Percentiles rank a stretch among this genome's conserved stretches.
phyloP scores from a whole-genome alignment of 1,140 invertebrate genomes.

The Calycopis cecrops region DNA sequence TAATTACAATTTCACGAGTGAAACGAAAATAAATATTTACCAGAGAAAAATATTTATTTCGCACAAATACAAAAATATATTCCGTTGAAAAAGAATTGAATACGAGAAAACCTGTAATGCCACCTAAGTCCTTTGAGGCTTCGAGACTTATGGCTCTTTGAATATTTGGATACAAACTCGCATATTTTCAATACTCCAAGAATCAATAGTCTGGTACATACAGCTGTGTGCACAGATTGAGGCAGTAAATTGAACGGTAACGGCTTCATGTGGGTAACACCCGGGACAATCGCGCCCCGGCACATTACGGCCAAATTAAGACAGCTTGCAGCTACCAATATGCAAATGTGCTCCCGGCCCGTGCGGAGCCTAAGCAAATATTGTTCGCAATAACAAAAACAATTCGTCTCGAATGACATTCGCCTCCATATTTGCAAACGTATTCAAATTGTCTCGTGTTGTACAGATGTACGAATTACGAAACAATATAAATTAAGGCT shows the following conservation, averaged over 20 bases:
- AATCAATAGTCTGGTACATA: slow-evolving; percentile 25
- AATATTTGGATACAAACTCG: slow-evolving; percentile 7
- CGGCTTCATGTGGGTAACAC: slow-evolving; percentile 36
- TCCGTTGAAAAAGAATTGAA: neutral
- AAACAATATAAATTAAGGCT: neutral
- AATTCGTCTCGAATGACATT: slow-evolving; percentile 5
- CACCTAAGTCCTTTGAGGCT: slow-evolving; percentile 4
- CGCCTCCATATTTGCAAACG: neutral
- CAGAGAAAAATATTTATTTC: neutral
- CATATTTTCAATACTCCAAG: slow-evolving; percentile 12
- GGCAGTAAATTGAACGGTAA: slow-evolving; percentile 48
- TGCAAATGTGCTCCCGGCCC: slow-evolving; percentile 31
- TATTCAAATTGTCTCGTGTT: slow-evolving; percentile 5
- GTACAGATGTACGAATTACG: neutral
- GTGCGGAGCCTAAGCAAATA: slow-evolving; percentile 15
- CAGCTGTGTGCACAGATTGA: slow-evolving; percentile 42
- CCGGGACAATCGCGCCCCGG: slow-evolving; percentile 33
- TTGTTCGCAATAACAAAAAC: slow-evolving; percentile 9
- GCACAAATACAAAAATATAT: neutral
- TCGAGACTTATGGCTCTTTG: neutral
- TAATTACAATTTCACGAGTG: too few species aligned
- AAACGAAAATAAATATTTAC: too few species aligned
- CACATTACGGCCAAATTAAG: slow-evolving; percentile 51
- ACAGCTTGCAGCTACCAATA: slow-evolving; percentile 49
- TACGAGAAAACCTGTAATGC: slow-evolving; percentile 3